A percentile compares a stretch with the other conserved stretches of the same genome.
Evolutionary conservation across 2,113 vertebrate genomes (phyloP).

Genomic region (Nannospalax galili): DNA sequence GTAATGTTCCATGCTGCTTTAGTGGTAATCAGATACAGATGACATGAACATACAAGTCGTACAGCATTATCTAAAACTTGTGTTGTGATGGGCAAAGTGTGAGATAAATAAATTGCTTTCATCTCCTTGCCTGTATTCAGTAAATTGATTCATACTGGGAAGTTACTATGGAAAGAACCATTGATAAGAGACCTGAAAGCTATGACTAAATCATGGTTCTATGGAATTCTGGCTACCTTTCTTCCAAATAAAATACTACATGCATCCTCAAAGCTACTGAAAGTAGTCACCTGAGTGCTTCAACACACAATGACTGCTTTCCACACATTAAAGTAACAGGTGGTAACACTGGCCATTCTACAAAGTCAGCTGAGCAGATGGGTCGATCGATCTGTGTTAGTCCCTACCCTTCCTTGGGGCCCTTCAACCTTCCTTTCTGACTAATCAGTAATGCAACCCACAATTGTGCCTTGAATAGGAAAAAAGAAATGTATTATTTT

Average conservation of each 20-base stretch:
- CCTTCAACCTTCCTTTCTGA: neutral
- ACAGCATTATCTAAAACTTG: neutral
- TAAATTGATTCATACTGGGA: neutral
- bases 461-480: neutral
- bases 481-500: slow-evolving; percentile 29
- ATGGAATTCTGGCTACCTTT: neutral
- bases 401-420: neutral
- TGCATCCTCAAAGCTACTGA: neutral
- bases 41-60: slow-evolving; percentile 7
- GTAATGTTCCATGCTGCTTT: slow-evolving; percentile 40
- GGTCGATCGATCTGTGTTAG: neutral
- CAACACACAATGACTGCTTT: neutral
- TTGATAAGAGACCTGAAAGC: neutral
- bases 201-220: neutral
- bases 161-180: neutral
- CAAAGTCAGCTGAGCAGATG: neutral
- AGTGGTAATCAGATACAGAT: slow-evolving; percentile 62
- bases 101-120: neutral
- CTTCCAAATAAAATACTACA: neutral
- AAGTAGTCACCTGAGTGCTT: neutral
- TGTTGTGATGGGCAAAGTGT: neutral
- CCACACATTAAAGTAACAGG: neutral
- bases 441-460: neutral
- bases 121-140: neutral
- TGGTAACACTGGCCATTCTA: neutral